A percentile compares a stretch with the other conserved stretches of the same genome.
Evolutionary conservation across 37 sponge, comb jelly and placozoan species (phyloP).

Genomic region (Cliona cf. orientalis): DNA sequence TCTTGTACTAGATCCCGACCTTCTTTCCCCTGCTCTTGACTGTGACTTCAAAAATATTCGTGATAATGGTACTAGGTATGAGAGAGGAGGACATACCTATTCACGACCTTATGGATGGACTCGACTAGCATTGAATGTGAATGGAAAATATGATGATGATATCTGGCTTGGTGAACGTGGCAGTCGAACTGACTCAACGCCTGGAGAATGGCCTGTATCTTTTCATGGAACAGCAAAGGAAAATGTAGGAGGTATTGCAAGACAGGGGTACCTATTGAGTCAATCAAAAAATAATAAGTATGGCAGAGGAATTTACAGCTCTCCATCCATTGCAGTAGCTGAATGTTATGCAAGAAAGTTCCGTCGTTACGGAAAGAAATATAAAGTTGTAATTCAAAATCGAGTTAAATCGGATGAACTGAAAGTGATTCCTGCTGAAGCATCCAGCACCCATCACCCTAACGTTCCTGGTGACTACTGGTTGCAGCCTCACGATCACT

Average conservation of each 20-base stretch:
- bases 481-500: too few species aligned
- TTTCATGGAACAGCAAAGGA: slow-evolving; percentile 40
- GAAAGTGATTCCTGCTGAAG: too few species aligned
- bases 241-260: slow-evolving; percentile 2
- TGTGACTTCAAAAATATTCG: too few species aligned
- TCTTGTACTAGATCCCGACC: too few species aligned
- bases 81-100: slow-evolving; percentile 38
- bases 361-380: not conserved
- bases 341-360: slow-evolving; percentile 9
- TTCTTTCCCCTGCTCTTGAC: too few species aligned
- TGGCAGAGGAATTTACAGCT: slow-evolving; percentile 28
- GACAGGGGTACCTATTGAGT: not conserved
- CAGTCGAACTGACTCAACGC: not conserved
- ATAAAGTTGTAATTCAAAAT: slow-evolving; percentile 13
- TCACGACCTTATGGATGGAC: slow-evolving; percentile 33
- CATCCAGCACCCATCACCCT: too few species aligned
- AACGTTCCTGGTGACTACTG: too few species aligned
- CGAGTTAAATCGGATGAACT: too few species aligned
- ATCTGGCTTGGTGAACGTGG: slow-evolving; percentile 21
- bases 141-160: slow-evolving; percentile 15
- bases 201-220: slow-evolving; percentile 45
- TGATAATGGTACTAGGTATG: too few species aligned
- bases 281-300: not conserved
- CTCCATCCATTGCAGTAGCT: slow-evolving; percentile 29
- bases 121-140: slow-evolving; percentile 15